Percentiles rank a stretch among this genome's conserved stretches.
These are phyloP conservation scores for Rhinoderma darwinii DNA, from an alignment of 2,113 vertebrate genomes.

Conservation along the genomic window DNA sequence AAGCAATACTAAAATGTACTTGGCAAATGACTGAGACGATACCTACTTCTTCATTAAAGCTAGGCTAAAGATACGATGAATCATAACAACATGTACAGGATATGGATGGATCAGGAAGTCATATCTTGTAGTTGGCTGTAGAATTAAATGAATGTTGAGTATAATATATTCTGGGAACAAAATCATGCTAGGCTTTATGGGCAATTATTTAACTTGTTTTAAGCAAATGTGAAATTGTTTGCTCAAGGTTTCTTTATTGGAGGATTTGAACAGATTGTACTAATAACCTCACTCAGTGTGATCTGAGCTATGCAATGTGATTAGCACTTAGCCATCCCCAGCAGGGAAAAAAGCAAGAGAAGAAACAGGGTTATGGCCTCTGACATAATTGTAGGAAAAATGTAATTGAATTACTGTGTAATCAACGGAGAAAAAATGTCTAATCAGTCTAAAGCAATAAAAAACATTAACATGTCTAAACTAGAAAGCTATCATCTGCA, in stretches of 20 bases:
- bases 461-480: constrained; percentile 13
- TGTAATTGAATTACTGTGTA: constrained; percentile 52
- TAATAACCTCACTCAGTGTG: constrained; percentile 53
- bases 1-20: background rate
- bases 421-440: constrained; percentile 50
- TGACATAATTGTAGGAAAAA: constrained; percentile 45
- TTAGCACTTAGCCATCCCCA: constrained; percentile 33
- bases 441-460: constrained; percentile 34
- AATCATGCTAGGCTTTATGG: background rate
- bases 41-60: background rate
- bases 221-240: constrained; percentile 39
- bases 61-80: background rate
- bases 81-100: background rate
- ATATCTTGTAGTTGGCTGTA: background rate
- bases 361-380: constrained; percentile 37
- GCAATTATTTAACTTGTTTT: constrained; percentile 35
- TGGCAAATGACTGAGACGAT: background rate
- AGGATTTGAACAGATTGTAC: constrained; percentile 52
- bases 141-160: background rate
- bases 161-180: constrained; percentile 22
- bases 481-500: constrained; percentile 17
- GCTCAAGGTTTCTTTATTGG: constrained; percentile 36
- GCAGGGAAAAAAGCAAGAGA: constrained; percentile 37
- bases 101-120: background rate
- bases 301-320: constrained; percentile 29